Base-by-base conservation (phyloP, 2,888 invertebrate species). In the Diaprepes abbreviatus region DNA sequence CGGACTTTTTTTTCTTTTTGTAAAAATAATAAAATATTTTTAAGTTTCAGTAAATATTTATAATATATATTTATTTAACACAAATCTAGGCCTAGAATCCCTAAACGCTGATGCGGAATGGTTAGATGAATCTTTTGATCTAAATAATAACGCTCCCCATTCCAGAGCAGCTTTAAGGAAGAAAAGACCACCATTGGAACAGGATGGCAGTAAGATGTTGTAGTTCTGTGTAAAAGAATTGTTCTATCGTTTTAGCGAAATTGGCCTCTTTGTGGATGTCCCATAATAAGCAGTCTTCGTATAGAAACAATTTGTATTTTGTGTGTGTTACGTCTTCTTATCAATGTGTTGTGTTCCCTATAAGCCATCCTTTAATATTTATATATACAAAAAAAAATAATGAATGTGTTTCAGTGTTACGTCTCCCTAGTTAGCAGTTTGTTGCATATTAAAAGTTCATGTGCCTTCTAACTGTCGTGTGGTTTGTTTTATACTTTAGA, bases 21-120 rank as follows among this genome's bases (percentile, higher is more conserved):
- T n/a, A n/a, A n/a, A n/a, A n/a, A n/a, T n/a, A n/a, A n/a, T n/a
- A n/a, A n/a, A n/a, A n/a, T n/a, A n/a, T n/a, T n/a, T n/a, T n/a
- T n/a, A n/a, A n/a, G n/a, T n/a, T n/a, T n/a, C n/a, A n/a, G n/a
- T n/a, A n/a, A n/a, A n/a, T n/a, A n/a, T n/a, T n/a, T n/a, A n/a
- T n/a, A n/a, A n/a, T n/a, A n/a, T n/a, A n/a, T n/a, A n/a, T n/a
- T n/a, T n/a, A n/a, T 24, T 65, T 65, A 40, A 31, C 35, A 48
- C 31, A 35, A 3, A 33, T 54, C 6, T 54, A 54, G 33, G 36
- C n/a, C 9, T 58, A 10, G 52, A 12, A 9, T 28, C 43, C 3
- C 43, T 35, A 62, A 48, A 67, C 35, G 75, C 64, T 43, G 79
- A 79, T 50, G 76, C 78, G 4, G 80, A 79, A 70, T 80, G 79